A percentile compares a stretch with the other conserved stretches of the same genome.
Evolutionary conservation across 1,140 invertebrate genomes (phyloP).

Genomic region (Drosophila seguyi): DNA sequence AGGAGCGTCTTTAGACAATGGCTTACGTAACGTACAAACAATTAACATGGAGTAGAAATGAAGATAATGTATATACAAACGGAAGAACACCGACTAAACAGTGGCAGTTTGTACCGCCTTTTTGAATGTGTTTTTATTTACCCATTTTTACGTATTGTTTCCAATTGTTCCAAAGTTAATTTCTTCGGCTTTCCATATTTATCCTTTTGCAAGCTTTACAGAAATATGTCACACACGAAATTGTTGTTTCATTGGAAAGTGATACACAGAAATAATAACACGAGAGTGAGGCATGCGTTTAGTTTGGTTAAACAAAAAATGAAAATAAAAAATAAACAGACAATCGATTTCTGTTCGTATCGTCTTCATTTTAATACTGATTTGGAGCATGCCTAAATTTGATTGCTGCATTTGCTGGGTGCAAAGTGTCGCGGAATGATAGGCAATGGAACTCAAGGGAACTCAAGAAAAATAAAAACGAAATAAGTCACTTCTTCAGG

Average conservation of each 20-base stretch:
- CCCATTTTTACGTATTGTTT: constrained; percentile 93
- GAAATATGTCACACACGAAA: constrained; percentile 86
- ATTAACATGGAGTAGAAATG: constrained; percentile 38
- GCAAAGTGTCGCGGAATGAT: constrained; percentile 48
- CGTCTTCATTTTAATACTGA: constrained; percentile 21
- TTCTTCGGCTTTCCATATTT: constrained; percentile 94
- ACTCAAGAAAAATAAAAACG: constrained; percentile 22
- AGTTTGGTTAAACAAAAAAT: constrained; percentile 14
- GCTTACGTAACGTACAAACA: constrained; percentile 39
- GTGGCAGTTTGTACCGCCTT: constrained; percentile 49
- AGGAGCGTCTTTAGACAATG: constrained; percentile 44
- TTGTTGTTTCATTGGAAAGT: constrained; percentile 59
- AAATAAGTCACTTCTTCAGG: constrained; percentile 23
- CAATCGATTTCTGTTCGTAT: constrained; percentile 11
- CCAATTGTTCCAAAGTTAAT: constrained; percentile 94
- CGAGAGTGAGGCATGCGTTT: constrained; percentile 35
- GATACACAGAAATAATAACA: constrained; percentile 38
- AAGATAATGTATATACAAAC: constrained; percentile 51
- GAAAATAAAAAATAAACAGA: constrained; percentile 12
- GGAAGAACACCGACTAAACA: constrained; percentile 62
- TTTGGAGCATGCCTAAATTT: constrained; percentile 58
- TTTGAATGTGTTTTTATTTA: constrained; percentile 87
- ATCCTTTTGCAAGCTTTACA: constrained; percentile 95
- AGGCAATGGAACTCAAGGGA: constrained; percentile 28
- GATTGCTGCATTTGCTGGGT: constrained; percentile 53